Percentiles rank a stretch among this genome's conserved stretches.
Conservation (phyloP, 2,113 vertebrate species). For the Cottus gobio region DNA sequence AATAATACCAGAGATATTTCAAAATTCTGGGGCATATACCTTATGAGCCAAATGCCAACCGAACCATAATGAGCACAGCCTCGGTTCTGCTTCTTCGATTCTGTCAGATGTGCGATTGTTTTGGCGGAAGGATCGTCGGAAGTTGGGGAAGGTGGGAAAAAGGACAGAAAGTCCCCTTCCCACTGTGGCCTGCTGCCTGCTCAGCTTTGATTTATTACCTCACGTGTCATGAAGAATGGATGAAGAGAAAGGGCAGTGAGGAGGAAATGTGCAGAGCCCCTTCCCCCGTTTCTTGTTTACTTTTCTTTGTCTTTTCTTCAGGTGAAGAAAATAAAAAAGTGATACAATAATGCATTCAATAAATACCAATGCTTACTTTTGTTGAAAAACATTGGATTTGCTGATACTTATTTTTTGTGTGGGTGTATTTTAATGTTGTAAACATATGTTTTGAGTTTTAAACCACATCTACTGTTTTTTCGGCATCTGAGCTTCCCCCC, state of each 20-base stretch:
- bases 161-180: conserved; percentile 48
- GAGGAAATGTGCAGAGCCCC: conserved; percentile 37
- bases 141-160: conserved; percentile 31
- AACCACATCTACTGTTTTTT: background rate
- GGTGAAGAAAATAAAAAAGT: background rate
- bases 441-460: background rate
- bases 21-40: background rate
- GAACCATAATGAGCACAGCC: conserved; percentile 22
- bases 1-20: conserved; percentile 1
- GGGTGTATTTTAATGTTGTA: background rate
- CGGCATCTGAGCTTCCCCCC: background rate
- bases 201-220: conserved; percentile 77
- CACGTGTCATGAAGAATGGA: conserved; percentile 71
- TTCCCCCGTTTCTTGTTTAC: conserved; percentile 5
- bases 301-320: background rate
- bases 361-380: background rate
- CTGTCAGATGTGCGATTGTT: conserved; percentile 56
- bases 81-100: conserved; percentile 15
- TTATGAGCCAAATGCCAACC: conserved; percentile 24
- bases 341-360: background rate
- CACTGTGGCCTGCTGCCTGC: conserved; percentile 53
- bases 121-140: conserved; percentile 47
- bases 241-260: conserved; percentile 60
- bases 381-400: background rate
- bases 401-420: conserved; percentile 6